Conservation (phyloP, 2,888 invertebrate species). For the Eudasyphora cyanicolor region DNA sequence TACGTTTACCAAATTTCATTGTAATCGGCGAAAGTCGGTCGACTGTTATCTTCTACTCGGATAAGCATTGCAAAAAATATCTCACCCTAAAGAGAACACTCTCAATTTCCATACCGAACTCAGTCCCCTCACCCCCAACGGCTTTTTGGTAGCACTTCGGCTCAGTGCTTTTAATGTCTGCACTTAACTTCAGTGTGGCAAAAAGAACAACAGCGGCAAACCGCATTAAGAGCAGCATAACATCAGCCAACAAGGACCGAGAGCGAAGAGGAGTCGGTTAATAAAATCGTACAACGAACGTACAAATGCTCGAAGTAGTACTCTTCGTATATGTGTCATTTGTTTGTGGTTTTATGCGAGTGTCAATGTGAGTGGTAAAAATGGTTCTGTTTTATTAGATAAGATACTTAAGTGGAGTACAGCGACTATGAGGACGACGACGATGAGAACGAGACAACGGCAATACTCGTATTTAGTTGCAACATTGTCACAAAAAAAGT, state of each 20-base stretch:
- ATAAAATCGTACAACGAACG: conserved; percentile 6
- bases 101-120: neutral
- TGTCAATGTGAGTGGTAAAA: no score
- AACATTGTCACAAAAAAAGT: conserved; percentile 39
- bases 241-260: neutral
- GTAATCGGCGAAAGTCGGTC: no score
- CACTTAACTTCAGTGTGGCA: conserved; percentile 14
- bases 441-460: no score
- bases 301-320: no score
- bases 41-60: no score
- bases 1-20: no score
- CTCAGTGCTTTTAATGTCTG: neutral
- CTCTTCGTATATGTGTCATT: conserved; percentile 11
- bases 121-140: neutral
- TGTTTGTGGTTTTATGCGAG: neutral
- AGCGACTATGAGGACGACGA: no score
- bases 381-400: conserved; percentile 1
- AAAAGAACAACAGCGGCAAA: neutral
- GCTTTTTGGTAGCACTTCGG: neutral
- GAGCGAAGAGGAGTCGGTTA: neutral
- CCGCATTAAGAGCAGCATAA: neutral
- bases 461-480: neutral
- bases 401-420: conserved; percentile 14
- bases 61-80: neutral
- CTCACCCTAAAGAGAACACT: neutral